phyloP scores from a whole-genome alignment of 2,888 invertebrate species.

The Xylota segnis region DNA sequence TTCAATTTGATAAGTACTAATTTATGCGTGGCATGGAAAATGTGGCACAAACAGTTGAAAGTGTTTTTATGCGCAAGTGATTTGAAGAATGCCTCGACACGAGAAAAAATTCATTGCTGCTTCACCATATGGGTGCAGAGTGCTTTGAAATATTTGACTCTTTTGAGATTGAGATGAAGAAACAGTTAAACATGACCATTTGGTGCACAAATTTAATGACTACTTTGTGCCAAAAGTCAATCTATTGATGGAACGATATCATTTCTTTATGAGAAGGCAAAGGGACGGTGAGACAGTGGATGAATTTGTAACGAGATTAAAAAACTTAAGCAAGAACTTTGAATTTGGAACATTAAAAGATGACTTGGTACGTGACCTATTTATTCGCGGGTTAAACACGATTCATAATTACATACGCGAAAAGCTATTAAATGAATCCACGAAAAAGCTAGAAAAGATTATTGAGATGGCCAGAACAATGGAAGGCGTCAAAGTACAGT shows the following conservation, averaged over 20 bases:
- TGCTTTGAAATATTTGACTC: conserved; percentile 1
- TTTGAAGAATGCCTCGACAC: conserved; percentile 4
- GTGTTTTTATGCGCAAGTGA: too few species aligned
- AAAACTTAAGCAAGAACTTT: too few species aligned
- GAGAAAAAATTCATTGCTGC: conserved; percentile 10
- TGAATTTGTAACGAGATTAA: too few species aligned
- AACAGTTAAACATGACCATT: background rate
- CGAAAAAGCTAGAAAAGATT: conserved; percentile 12
- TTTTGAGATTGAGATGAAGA: background rate
- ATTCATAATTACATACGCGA: conserved; percentile 7
- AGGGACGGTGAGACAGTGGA: conserved; percentile 16
- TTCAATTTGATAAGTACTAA: conserved; percentile 8
- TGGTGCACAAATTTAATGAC: too few species aligned
- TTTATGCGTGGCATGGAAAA: too few species aligned
- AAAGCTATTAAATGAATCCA: too few species aligned
- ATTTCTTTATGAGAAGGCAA: conserved; percentile 2
- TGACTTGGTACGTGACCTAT: conserved; percentile 6
- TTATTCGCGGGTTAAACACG: conserved; percentile 18
- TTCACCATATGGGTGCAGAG: background rate
- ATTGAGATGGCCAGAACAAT: background rate
- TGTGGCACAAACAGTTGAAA: too few species aligned
- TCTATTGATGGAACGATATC: too few species aligned
- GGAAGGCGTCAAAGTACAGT: too few species aligned
- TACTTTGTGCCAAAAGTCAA: too few species aligned
- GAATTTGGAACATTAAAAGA: too few species aligned